Conservation (phyloP, 2,797 vertebrate genomes). For the Heteromormyrus szaboi region DNA sequence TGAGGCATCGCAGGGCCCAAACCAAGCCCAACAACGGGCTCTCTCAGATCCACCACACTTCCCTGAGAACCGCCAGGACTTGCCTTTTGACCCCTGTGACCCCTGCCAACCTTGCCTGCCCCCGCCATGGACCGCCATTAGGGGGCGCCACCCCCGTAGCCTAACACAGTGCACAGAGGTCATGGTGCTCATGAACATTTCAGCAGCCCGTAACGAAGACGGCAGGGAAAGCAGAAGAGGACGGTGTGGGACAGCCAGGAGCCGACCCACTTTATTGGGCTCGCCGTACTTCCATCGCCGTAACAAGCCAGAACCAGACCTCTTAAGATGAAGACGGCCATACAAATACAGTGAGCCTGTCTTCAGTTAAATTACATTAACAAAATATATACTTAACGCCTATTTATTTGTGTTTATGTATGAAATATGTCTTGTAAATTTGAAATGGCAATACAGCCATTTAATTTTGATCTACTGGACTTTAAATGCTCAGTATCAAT, state of each 20-base stretch:
- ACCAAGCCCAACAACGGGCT: background rate
- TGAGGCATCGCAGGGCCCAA: background rate
- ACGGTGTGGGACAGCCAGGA: background rate
- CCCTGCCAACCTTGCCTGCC: background rate
- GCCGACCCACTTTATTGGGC: background rate
- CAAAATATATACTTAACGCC: too few species aligned
- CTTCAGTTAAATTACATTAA: background rate
- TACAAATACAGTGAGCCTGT: background rate
- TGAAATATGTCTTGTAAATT: background rate
- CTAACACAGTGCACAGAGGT: background rate
- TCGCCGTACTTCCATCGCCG: background rate
- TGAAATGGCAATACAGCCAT: background rate
- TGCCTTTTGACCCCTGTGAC: background rate
- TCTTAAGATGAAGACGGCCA: background rate
- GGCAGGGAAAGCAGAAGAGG: background rate
- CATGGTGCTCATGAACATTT: background rate
- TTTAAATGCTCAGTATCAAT: background rate
- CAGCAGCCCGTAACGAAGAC: background rate
- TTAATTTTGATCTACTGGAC: background rate
- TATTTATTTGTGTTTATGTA: background rate
- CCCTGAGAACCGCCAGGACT: background rate
- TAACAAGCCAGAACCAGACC: background rate
- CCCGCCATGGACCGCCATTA: background rate
- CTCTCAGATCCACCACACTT: background rate
- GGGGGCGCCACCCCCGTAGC: background rate